These are phyloP conservation scores for Grapholita molesta DNA, from an alignment of 1,140 invertebrate genomes.

Conservation along the genomic window DNA sequence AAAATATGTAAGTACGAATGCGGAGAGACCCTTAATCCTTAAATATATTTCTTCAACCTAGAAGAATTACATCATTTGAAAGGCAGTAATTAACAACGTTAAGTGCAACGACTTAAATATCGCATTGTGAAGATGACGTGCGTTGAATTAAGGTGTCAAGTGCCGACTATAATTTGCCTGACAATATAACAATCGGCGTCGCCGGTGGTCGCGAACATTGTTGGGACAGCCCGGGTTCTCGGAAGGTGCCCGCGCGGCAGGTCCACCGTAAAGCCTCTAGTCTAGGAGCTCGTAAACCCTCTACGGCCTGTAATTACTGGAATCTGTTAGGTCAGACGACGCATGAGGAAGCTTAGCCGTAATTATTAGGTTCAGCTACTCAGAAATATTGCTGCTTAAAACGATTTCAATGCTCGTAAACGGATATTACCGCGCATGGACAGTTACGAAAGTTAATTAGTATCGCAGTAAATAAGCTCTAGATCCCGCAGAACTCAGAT, in stretches of 20 bases:
- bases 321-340: constrained; percentile 21
- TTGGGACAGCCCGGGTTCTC: constrained; percentile 48
- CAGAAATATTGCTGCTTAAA: constrained; percentile 17
- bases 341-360: constrained; percentile 27
- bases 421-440: background rate
- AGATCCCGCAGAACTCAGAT: background rate
- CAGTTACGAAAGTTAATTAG: background rate
- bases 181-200: constrained; percentile 48
- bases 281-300: constrained; percentile 54
- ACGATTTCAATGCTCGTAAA: constrained; percentile 10
- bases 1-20: background rate
- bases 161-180: constrained; percentile 49
- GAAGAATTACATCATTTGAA: background rate
- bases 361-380: constrained; percentile 24
- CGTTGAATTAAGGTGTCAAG: constrained; percentile 53
- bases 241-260: constrained; percentile 55
- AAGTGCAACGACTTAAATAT: background rate
- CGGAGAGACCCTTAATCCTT: too few species aligned
- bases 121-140: constrained; percentile 29
- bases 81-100: background rate
- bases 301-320: constrained; percentile 55
- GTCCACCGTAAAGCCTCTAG: constrained; percentile 43
- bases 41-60: background rate
- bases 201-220: constrained; percentile 62
- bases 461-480: background rate